These are phyloP conservation scores for Panopea generosa DNA, from an alignment of 2,888 invertebrate genomes.

Conservation along the genomic window DNA sequence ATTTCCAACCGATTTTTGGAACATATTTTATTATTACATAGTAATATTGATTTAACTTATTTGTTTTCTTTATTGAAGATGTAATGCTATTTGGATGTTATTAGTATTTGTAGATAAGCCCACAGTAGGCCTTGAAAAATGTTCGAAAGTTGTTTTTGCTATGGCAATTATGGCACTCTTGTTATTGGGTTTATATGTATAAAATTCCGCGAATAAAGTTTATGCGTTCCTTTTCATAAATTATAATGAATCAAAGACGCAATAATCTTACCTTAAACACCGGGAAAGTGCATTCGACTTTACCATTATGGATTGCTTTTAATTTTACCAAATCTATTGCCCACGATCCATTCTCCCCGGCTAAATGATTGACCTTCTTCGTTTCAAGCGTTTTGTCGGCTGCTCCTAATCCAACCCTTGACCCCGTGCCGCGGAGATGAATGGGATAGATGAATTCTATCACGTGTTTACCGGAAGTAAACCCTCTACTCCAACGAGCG, in stretches of 20 bases:
- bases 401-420: conserved; percentile 70
- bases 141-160: no score
- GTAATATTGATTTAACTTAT: background rate
- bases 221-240: no score
- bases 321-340: conserved; percentile 69
- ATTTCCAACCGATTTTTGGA: background rate
- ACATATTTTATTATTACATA: background rate
- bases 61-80: background rate
- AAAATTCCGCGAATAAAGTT: no score
- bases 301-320: conserved; percentile 55
- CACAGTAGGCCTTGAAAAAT: no score
- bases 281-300: conserved; percentile 51
- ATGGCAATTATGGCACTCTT: no score
- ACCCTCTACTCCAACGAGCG: conserved; percentile 73
- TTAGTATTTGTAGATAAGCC: no score
- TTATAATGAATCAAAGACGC: no score
- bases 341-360: conserved; percentile 63
- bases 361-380: conserved; percentile 53
- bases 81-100: no score
- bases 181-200: no score
- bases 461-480: conserved; percentile 72
- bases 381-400: conserved; percentile 54
- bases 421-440: conserved; percentile 59
- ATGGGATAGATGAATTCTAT: conserved; percentile 73
- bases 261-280: conserved; percentile 25